phyloP scores from a whole-genome alignment of 2,888 invertebrate species.

The Cataglyphis livida region DNA sequence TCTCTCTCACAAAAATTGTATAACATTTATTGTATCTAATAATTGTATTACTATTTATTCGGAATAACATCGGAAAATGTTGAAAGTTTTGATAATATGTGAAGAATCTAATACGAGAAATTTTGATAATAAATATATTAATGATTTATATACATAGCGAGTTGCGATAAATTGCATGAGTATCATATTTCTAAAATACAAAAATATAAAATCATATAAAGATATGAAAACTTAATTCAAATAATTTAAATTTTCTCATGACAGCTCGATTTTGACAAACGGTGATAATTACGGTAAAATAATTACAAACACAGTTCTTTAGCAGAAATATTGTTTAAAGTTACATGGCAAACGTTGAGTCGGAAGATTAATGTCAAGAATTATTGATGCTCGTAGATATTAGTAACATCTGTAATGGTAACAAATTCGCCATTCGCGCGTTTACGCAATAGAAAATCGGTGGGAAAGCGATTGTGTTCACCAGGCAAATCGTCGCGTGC shows the following conservation, averaged over 20 bases:
- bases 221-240: background rate
- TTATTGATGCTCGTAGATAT: constrained; percentile 45
- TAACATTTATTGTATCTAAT: background rate
- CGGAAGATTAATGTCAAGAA: constrained; percentile 36
- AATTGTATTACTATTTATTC: background rate
- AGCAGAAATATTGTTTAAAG: constrained; percentile 10
- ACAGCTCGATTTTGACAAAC: constrained; percentile 12
- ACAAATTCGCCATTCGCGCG: constrained; percentile 47
- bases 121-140: background rate
- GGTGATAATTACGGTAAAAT: background rate
- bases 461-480: constrained; percentile 31
- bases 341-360: constrained; percentile 2
- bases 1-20: background rate
- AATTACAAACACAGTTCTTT: background rate
- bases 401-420: constrained; percentile 44
- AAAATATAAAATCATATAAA: background rate
- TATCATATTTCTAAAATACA: background rate
- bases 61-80: background rate
- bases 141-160: background rate
- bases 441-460: constrained; percentile 49
- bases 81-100: background rate
- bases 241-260: background rate
- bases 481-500: constrained; percentile 53
- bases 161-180: background rate
- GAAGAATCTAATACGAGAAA: background rate